Conservation (phyloP, 2,797 vertebrate species). For the Channa striata region DNA sequence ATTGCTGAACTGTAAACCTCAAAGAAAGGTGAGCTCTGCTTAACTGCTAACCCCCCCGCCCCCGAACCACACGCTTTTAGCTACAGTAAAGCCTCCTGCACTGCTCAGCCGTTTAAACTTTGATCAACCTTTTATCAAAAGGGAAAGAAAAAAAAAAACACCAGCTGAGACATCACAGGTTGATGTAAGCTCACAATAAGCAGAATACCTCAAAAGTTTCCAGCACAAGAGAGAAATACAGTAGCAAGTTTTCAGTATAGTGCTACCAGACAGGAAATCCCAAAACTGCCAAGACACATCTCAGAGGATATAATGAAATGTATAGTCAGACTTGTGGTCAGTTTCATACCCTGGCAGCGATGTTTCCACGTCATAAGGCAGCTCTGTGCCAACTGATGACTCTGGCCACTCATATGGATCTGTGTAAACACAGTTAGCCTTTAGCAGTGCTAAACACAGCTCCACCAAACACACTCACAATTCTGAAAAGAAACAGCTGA, state of each 20-base stretch:
- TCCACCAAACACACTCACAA: constrained; percentile 11
- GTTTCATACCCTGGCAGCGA: neutral
- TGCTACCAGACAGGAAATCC: neutral
- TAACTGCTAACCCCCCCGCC: neutral
- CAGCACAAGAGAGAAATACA: neutral
- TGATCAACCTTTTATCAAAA: neutral
- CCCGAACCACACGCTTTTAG: no score
- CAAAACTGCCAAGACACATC: neutral
- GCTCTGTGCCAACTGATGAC: constrained; percentile 6
- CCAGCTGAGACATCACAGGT: constrained; percentile 3
- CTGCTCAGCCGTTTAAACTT: neutral
- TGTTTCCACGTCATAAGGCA: neutral
- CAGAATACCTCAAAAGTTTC: constrained; percentile 5
- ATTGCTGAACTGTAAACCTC: neutral
- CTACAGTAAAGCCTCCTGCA: neutral
- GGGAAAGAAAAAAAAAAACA: neutral
- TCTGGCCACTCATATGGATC: neutral
- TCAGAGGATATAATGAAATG: neutral
- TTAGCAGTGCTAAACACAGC: neutral
- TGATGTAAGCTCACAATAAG: neutral
- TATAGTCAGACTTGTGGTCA: neutral
- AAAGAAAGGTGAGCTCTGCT: constrained; percentile 10
- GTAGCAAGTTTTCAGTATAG: neutral
- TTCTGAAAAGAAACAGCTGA: neutral
- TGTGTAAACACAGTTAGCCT: constrained; percentile 21